Conservation (phyloP, 2,888 invertebrate genomes). For the Zele albiditarsus region DNA sequence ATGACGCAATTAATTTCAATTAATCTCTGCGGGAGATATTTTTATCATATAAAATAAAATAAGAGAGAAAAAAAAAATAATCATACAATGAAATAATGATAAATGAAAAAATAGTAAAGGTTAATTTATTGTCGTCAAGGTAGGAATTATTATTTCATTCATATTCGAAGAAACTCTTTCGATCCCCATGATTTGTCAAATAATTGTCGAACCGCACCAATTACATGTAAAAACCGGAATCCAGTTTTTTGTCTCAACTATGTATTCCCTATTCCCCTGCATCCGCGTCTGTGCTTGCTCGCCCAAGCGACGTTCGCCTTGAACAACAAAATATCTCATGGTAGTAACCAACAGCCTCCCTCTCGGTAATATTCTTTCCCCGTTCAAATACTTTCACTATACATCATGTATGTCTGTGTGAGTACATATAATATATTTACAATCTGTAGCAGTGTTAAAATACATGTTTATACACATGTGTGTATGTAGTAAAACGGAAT, state of each 20-base stretch:
- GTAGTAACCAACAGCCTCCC: slow-evolving; percentile 8
- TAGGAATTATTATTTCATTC: not conserved
- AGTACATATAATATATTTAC: slow-evolving; percentile 3
- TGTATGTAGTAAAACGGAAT: not conserved
- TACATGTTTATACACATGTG: not conserved
- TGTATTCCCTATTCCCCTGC: slow-evolving; percentile 12
- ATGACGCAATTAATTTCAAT: not conserved
- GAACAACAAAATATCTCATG: slow-evolving; percentile 40
- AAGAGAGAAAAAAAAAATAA: not conserved
- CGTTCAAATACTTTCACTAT: slow-evolving; percentile 45
- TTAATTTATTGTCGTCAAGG: not conserved
- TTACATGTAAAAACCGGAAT: slow-evolving; percentile 6
- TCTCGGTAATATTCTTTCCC: slow-evolving; percentile 32
- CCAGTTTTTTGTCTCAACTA: slow-evolving; percentile 1
- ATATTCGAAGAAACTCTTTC: not conserved
- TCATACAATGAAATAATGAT: not conserved
- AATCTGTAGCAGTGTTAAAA: not conserved
- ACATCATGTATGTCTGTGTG: slow-evolving; percentile 23
- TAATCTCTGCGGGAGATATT: slow-evolving; percentile 6
- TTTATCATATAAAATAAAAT: not conserved
- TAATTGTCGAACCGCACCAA: slow-evolving; percentile 2
- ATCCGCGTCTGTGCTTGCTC: slow-evolving; percentile 39
- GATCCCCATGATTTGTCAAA: not conserved
- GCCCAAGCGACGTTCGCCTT: slow-evolving; percentile 46
- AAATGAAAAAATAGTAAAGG: not conserved